Conservation (phyloP, 2,113 vertebrate genomes). For the Oriolus oriolus region DNA sequence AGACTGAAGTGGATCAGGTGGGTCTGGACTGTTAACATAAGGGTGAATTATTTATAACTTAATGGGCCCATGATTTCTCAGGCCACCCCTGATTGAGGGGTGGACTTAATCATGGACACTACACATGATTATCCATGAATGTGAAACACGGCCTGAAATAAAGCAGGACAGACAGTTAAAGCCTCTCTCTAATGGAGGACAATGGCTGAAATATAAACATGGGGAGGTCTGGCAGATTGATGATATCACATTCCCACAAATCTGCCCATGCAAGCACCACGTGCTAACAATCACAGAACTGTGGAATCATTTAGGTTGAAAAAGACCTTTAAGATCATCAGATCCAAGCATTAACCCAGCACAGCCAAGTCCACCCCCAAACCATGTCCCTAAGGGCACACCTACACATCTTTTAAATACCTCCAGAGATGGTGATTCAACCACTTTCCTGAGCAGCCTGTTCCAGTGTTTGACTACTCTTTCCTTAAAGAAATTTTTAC, state of each 20-base stretch:
- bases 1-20: background rate
- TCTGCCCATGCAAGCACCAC: rapidly evolving
- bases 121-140: background rate
- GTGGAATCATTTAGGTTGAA: background rate
- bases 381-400: background rate
- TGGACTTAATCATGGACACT: background rate
- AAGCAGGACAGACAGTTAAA: background rate
- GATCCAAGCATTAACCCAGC: background rate
- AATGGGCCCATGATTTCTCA: background rate
- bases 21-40: background rate
- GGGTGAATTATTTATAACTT: background rate
- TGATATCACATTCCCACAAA: background rate
- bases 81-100: background rate
- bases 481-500: background rate
- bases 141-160: background rate
- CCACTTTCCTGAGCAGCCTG: background rate
- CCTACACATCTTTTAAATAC: background rate
- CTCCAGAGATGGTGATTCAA: background rate
- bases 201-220: background rate
- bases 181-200: background rate
- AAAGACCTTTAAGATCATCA: background rate
- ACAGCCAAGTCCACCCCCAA: background rate
- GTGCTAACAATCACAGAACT: background rate
- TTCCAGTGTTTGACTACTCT: background rate
- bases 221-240: background rate